These are phyloP conservation scores for Oreochromis spilurus DNA, from an alignment of 2,113 vertebrate species.

Conservation along the genomic window DNA sequence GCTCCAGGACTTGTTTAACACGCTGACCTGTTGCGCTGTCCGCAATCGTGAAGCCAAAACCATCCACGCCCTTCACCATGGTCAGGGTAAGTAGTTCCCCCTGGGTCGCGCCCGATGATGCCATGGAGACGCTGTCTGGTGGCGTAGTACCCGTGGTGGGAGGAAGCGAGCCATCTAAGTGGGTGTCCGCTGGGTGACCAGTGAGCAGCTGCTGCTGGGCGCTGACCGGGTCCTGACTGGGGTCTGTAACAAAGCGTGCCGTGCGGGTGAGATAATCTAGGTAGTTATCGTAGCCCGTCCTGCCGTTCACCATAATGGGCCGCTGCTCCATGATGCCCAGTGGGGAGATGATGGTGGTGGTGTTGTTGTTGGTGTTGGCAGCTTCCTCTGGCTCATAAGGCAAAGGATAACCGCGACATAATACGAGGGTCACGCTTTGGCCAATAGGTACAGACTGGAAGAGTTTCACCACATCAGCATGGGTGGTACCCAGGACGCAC, in stretches of 20 bases:
- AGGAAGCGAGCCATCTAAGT: slow-evolving; percentile 88
- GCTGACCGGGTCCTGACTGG: slow-evolving; percentile 76
- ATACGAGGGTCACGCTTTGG: slow-evolving; percentile 92
- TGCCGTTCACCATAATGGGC: slow-evolving; percentile 89
- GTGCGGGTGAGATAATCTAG: slow-evolving; percentile 96
- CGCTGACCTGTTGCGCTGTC: slow-evolving; percentile 93
- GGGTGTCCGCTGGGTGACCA: slow-evolving; percentile 87
- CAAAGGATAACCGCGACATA: slow-evolving; percentile 95
- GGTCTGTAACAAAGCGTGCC: slow-evolving; percentile 79
- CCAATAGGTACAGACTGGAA: slow-evolving; percentile 98
- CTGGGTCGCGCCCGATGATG: slow-evolving; percentile 90
- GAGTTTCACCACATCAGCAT: slow-evolving; percentile 97
- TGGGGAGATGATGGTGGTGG: slow-evolving; percentile 81
- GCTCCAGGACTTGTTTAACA: slow-evolving; percentile 96
- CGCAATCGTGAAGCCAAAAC: slow-evolving; percentile 97
- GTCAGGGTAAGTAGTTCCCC: slow-evolving; percentile 93
- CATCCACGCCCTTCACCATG: slow-evolving; percentile 96
- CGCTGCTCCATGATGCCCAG: slow-evolving; percentile 93
- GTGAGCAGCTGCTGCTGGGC: slow-evolving; percentile 79
- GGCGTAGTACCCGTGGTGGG: slow-evolving; percentile 73
- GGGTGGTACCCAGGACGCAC: slow-evolving; percentile 96
- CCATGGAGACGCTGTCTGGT: slow-evolving; percentile 90
- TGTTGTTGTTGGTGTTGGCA: slow-evolving; percentile 65
- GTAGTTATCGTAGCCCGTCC: slow-evolving; percentile 94
- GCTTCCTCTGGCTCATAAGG: slow-evolving; percentile 95